Evolutionary conservation across 2,797 vertebrate species (phyloP), one percentile per base, ranked within the genome.

Genomic region (Rousettus madagascariensis): DNA sequence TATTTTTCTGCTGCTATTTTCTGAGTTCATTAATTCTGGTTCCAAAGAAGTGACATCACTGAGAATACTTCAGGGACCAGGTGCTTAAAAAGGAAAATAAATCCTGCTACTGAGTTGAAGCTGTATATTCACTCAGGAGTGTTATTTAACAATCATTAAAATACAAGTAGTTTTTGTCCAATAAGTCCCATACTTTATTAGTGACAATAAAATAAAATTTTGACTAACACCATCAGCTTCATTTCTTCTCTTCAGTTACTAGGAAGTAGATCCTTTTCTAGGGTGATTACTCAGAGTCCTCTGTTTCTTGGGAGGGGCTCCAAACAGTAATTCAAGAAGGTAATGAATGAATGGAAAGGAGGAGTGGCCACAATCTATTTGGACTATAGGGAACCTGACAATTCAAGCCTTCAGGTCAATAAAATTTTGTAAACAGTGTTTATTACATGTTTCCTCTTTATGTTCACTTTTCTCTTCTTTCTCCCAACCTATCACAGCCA

Each of bases 111-210:
- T 86, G n/a, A 85, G 12, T 84, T 74, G 51, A 55, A 90, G 28
- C 17, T 78, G 8, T 68, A 20, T 85, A 65, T 87, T 94, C 36
- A 72, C 85, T 90, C 77, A n/a, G 53, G 53, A 79, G 7, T 91
- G 66, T 71, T 95, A 90, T 77, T 91, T 96, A 59, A 89, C 89
- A 82, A 49, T 80, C 49, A 87, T 93, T 96, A 90, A 80, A 96
- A 96, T 57, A 55, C 8, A 85, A 33, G 46, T 68, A 57, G 51
- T 55, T 85, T 93, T 91, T 91, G 30, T 10, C 17, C 36, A 87
- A 51, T 93, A 80, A 87, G 87, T 85, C 61, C 11, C 78, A 65
- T 46, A 84, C 43, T 89, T 86, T 19, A 72, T 68, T 95, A 95
- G 19, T 85, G 63, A 79, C 53, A 92, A 30, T 49, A 69, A 33